Evolutionary conservation across 2,113 vertebrate genomes (phyloP).

Genomic region (Nyctibius bracteatus): DNA sequence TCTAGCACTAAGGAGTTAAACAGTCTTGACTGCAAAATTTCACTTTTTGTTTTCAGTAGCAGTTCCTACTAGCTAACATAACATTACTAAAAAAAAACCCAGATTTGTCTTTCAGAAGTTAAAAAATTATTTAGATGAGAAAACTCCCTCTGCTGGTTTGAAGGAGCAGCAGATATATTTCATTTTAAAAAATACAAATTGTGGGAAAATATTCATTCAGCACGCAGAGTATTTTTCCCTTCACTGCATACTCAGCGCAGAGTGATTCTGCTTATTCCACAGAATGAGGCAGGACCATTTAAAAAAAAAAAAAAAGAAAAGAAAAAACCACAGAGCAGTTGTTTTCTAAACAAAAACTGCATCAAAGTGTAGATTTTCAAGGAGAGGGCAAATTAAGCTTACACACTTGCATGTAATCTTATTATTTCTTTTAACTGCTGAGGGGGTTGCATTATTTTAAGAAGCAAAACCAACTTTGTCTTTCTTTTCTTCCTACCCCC

Average conservation of each 20-base stretch:
- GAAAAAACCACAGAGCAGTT: background rate
- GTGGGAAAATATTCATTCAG: background rate
- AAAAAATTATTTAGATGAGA: background rate
- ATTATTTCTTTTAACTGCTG: background rate
- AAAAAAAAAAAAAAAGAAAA: background rate
- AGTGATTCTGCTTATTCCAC: background rate
- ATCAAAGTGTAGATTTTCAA: background rate
- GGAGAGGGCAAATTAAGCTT: background rate
- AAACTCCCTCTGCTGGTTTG: slow-evolving; percentile 62
- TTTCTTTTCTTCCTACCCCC: background rate
- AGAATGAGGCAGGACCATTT: background rate
- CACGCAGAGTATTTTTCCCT: background rate
- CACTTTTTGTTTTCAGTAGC: background rate
- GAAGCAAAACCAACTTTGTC: background rate
- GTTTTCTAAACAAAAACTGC: background rate
- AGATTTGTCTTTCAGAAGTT: background rate
- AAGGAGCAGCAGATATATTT: background rate
- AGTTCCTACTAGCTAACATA: background rate
- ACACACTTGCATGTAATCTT: background rate
- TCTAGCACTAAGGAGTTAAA: background rate
- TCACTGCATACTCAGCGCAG: background rate
- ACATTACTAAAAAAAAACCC: background rate
- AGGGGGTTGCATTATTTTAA: background rate
- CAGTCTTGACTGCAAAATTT: background rate
- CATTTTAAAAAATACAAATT: background rate